Conservation (phyloP, 2,113 vertebrate genomes). For the Mesembrinibis cayennensis region DNA sequence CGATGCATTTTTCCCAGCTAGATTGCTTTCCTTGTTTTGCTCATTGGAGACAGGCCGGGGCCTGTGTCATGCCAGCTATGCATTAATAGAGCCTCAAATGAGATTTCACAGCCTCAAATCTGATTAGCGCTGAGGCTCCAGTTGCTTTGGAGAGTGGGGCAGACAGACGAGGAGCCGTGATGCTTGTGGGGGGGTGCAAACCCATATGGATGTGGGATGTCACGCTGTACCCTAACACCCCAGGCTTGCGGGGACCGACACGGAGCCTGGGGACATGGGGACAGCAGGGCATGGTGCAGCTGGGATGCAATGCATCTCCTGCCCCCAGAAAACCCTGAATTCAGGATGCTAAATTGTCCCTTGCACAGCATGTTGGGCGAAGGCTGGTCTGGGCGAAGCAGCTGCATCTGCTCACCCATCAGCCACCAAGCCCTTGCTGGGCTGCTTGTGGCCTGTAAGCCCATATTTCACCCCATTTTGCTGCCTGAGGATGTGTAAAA, state of each 20-base stretch:
- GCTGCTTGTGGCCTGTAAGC: neutral
- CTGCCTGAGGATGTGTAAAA: neutral
- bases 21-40: constrained; percentile 49
- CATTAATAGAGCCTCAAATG: constrained; percentile 72
- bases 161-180: neutral
- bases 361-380: neutral
- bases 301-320: fast-evolving
- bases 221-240: fast-evolving
- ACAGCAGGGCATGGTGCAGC: too few relatives aligned
- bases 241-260: fast-evolving
- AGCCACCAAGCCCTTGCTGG: fast-evolving
- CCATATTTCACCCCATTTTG: neutral
- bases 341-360: neutral
- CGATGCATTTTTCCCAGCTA: neutral
- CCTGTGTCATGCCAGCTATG: constrained; percentile 34
- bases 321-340: neutral
- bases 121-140: constrained; percentile 59
- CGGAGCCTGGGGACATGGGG: fast-evolving
- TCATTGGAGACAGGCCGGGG: constrained; percentile 53
- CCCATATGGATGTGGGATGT: fast-evolving
- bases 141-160: neutral
- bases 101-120: constrained; percentile 71
- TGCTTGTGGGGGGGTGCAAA: neutral
- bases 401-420: neutral
- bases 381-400: neutral